Evolutionary conservation across 2,113 vertebrate species (phyloP), one percentile per base, ranked within the genome.

Genomic region (Piaya cayana): DNA sequence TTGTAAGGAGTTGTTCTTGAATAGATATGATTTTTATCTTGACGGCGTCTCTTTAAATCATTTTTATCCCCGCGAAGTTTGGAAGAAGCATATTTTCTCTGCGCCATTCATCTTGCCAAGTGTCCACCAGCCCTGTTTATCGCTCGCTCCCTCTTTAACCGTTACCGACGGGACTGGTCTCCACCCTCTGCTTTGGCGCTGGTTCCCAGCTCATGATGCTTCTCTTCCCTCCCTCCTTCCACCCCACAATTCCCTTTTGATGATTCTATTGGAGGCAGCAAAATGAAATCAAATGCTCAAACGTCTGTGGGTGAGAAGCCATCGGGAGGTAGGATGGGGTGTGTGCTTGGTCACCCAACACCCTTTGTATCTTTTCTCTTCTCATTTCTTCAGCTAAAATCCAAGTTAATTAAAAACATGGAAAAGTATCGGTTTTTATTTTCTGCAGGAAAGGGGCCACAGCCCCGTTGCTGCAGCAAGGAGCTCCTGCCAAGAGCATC

Each of bases 11-110:
- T 69, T 92, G 87, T 84, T 91, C 89, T 84, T 65, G 86, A 97
- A 89, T 25, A 96, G 96, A 96, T 95, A 91, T 69, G 93, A 97
- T 95, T 96, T 95, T 97, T 95, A 93, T 97, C 94, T 93, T 79
- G 89, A 93, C 25, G 21, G 89, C 6, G 2, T 72, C 95, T 47
- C 93, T 72, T 90, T 95, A 93, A 96, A 97, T 97, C 93, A 95
- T 91, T 87, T 95, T 92, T 91, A 96, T 91, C 93, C 93, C 74
- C 69, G 11, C 1, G 1, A 95, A 92, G 36, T 93, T 95, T 95
- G 91, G 58, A 49, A 86, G 84, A 15, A 92, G 81, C 49, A 3
- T 87, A 39, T 91, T 96, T 91, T 79, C 89, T 39, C 21, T n/a
- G 77, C 49, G 6, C 53, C 53, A 27, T 95, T 92, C 69, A 10